Evolutionary conservation across 2,113 vertebrate genomes (phyloP).

Genomic region (Pheucticus melanocephalus): DNA sequence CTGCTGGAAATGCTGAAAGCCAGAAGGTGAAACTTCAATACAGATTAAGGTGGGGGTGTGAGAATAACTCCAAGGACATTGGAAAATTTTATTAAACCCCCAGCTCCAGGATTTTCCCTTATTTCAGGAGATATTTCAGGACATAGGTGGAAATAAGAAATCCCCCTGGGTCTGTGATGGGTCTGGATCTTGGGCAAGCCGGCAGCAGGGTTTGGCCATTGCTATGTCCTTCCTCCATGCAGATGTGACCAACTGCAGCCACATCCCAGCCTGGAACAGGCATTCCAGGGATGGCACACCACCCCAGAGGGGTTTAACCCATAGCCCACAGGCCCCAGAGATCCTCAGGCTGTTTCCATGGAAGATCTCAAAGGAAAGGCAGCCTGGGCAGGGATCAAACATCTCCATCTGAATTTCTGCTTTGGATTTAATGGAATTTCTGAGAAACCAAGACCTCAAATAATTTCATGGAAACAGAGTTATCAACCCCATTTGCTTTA

Average conservation of each 20-base stretch:
- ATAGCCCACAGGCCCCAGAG: background rate
- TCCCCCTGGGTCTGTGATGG: background rate
- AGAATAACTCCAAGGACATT: background rate
- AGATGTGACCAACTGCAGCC: background rate
- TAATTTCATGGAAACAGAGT: background rate
- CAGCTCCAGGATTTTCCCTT: background rate
- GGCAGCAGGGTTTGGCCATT: background rate
- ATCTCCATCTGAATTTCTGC: background rate
- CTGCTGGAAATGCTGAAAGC: background rate
- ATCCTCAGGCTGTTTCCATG: background rate
- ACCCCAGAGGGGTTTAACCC: background rate
- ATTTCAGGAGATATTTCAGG: background rate
- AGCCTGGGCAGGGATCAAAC: background rate
- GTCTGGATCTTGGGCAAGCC: background rate
- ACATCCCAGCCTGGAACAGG: background rate
- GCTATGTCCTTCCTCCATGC: background rate
- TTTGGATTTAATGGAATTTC: background rate
- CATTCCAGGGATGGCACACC: background rate
- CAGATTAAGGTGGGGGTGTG: rapidly evolving
- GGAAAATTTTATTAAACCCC: background rate
- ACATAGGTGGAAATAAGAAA: background rate
- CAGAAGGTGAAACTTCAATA: background rate
- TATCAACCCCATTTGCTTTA: background rate
- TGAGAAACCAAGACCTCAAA: background rate
- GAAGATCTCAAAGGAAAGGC: background rate